Evolutionary conservation across 1,140 invertebrate species (phyloP).

Genomic region (Gryllus bimaculatus): DNA sequence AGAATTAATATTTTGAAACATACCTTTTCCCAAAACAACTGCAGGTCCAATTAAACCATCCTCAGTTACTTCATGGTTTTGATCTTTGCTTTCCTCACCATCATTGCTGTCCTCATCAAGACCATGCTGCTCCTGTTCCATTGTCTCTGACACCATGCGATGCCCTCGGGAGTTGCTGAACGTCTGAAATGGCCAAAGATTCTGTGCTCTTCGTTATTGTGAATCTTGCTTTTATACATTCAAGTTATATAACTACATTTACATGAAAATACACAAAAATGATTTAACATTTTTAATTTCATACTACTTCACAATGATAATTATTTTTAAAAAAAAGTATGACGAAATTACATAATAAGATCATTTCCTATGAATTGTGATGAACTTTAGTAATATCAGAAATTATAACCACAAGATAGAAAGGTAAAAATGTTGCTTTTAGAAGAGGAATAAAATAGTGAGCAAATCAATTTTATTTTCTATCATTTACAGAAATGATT

Average conservation of each 20-base stretch:
- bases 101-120: conserved; percentile 19
- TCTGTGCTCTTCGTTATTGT: conserved; percentile 41
- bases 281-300: no score
- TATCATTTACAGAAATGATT: no score
- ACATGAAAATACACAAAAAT: no score
- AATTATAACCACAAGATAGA: no score
- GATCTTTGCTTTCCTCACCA: not conserved
- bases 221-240: conserved; percentile 19
- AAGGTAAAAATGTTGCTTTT: no score
- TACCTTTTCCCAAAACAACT: conserved; percentile 37
- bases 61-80: conserved; percentile 12
- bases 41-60: conserved; percentile 24
- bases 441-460: no score
- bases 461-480: no score
- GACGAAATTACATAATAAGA: no score
- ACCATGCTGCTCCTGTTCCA: conserved; percentile 10
- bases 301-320: no score
- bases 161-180: conserved; percentile 50
- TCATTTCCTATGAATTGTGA: no score
- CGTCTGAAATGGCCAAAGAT: conserved; percentile 61
- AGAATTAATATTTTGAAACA: not conserved
- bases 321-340: no score
- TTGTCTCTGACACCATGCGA: conserved; percentile 25
- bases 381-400: no score
- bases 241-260: not conserved